Evolutionary conservation across 2,888 invertebrate genomes (phyloP), one percentile per base, ranked within the genome.

Genomic region (Spodoptera littoralis): DNA sequence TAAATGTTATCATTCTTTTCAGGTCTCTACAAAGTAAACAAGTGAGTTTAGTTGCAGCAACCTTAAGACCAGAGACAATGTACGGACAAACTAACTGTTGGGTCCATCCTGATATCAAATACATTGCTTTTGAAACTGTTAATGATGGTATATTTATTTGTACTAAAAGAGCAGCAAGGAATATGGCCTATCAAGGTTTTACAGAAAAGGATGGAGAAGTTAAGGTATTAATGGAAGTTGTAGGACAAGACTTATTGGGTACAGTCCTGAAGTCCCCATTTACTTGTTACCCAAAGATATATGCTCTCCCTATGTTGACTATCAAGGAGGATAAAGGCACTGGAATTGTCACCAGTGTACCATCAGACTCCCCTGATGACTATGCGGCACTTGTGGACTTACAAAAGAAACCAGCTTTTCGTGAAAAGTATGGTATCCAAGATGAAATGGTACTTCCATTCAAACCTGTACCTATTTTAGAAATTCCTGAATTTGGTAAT

Each of bases 1-100:
- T 46, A 22, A 9, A 3, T 11, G 5, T 24, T 11, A 6, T 24
- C 0, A 30, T 12, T n/a, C 24, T 42, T 91, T 92, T 66, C 77
- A 97, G 96, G 67, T 68, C 88, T 50, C 90, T 96, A 71, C 83
- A 92, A 73, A 92, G 92, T 52, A 95, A 95, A 85, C 88, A 95
- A 65, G 95, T 98, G n/a, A 98, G 94, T 88, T 95, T 99, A 67
- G 99, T 99, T 11, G 99, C 99, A 18, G 99, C 99, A 9, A 99
- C 99, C 5, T 94, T 99, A n/a, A 96, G 99, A 65, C 99, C 99
- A 1, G 99, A 99, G 94, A 99, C 99, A 1, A 99, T 99, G 99
- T 99, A 99, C 87, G 99, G 99, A 0, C 99, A 99, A 94, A 99
- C 99, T 0, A 99, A 99, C 88, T 99, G 99, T 89, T 99, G 99